Percentiles rank a stretch among this genome's conserved stretches.
phyloP scores from a whole-genome alignment of 92 coral and sea anemone species.

The Epizoanthus scotinus region DNA sequence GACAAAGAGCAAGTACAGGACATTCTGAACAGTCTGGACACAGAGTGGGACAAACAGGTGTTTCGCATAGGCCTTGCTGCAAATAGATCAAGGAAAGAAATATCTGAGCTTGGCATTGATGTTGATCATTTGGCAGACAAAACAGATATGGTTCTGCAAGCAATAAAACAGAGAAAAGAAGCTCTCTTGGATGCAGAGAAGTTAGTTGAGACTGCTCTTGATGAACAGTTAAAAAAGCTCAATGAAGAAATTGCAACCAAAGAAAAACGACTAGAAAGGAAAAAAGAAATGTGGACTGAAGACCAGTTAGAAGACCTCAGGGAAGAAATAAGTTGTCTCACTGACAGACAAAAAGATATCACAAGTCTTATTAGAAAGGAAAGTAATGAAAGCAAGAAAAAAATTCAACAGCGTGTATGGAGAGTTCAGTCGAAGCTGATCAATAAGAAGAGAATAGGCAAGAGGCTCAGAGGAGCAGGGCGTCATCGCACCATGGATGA shows the following conservation, averaged over 20 bases:
- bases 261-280: slow-evolving; percentile 28
- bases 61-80: slow-evolving; percentile 29
- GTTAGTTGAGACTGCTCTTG: slow-evolving; percentile 20
- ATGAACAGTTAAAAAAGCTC: slow-evolving; percentile 27
- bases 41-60: slow-evolving; percentile 41
- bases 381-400: slow-evolving; percentile 10
- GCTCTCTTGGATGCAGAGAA: slow-evolving; percentile 29
- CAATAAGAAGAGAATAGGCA: slow-evolving; percentile 3
- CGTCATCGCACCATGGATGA: slow-evolving; percentile 6
- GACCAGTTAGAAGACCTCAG: slow-evolving; percentile 40
- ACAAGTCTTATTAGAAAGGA: slow-evolving; percentile 6
- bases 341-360: slow-evolving; percentile 22
- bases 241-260: slow-evolving; percentile 22
- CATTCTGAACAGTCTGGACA: slow-evolving; percentile 36
- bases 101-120: slow-evolving; percentile 43
- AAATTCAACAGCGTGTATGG: slow-evolving; percentile 7
- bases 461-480: slow-evolving; percentile 21
- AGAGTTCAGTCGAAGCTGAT: slow-evolving; percentile 9
- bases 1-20: slow-evolving; percentile 43
- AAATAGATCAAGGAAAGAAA: slow-evolving; percentile 45
- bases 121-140: slow-evolving; percentile 33
- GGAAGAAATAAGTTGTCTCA: slow-evolving; percentile 41
- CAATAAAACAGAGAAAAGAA: slow-evolving; percentile 13
- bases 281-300: slow-evolving; percentile 30
- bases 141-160: slow-evolving; percentile 40